Base-by-base conservation (phyloP, 1,140 invertebrate species). In the Anoplophora glabripennis region DNA sequence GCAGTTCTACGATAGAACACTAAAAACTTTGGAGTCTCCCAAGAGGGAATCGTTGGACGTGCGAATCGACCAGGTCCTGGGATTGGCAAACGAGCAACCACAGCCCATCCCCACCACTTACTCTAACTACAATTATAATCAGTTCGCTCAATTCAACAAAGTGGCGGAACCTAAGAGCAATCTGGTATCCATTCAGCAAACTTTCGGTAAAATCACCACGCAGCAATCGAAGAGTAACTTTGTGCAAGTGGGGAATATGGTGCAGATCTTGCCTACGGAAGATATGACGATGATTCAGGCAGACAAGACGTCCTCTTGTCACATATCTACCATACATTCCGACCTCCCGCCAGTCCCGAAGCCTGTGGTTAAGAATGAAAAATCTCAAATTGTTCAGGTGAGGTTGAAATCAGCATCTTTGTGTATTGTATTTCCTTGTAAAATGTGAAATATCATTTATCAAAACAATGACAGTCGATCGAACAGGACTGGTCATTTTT, bases 221-320 rank as follows among this genome's bases (percentile, higher is more conserved):
- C 42, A 33, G 4, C 46, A 5, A 9, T 28, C 38, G 8, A 14
- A 34, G 36, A 49, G 42, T 11, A 53, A 53, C 28, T 53, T 57
- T 12, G 54, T 49, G 14, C 76, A 81, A 76, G 77, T 83, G 4
- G 83, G 83, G n/a, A 83, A 84, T 69, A 79, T 83, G 64, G 67
- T 84, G 3, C 82, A 83, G 72, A 81, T 84, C 18, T 75, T 82
- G 8, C 81, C 81, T 7, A 60, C 47, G 8, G 64, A 61, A 28
- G 21, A 28, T 28, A 28, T 28, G 5, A 2, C 21, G 21, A 28
- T 28, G 21, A 28, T 28, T 28, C 21, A 2, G 3, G 21, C 21
- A 5, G 21, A 5, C 21, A 28, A 28, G 5, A 28, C 5, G 5
- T 28, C 21, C 21, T n/a, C n/a, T n/a, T 28, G 21, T 28, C 21